A percentile compares a stretch with the other conserved stretches of the same genome.
phyloP scores from a whole-genome alignment of 37 sponge, comb jelly and placozoan species.

The Axinella damicornis region DNA sequence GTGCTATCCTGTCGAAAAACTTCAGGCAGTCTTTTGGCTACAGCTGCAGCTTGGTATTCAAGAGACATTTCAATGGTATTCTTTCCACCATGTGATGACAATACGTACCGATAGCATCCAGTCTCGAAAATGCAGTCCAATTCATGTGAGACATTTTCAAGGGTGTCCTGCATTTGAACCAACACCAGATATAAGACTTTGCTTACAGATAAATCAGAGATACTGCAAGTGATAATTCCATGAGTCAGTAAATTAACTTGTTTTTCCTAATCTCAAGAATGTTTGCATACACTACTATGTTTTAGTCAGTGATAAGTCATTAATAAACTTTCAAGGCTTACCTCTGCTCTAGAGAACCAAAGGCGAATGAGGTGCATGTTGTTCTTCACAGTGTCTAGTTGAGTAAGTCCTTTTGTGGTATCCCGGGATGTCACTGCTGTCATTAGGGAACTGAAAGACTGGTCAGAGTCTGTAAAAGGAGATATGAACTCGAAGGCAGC shows the following conservation, averaged over 20 bases:
- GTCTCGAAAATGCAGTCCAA: conserved; percentile 61
- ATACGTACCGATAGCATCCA: conserved; percentile 55
- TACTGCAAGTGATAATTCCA: no score
- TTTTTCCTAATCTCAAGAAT: no score
- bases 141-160: conserved; percentile 60
- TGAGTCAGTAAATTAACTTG: no score
- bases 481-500: conserved; percentile 52
- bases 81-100: not conserved
- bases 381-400: conserved; percentile 78
- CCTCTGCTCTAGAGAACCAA: conserved; percentile 83
- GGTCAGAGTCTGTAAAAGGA: conserved; percentile 59
- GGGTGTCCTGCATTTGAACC: conserved; percentile 47
- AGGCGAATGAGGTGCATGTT: conserved; percentile 78
- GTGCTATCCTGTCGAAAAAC: no score
- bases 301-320: no score
- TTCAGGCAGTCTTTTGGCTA: no score
- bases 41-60: not conserved
- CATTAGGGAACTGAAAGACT: conserved; percentile 59
- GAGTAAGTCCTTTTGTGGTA: conserved; percentile 42
- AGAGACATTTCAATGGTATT: not conserved
- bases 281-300: no score
- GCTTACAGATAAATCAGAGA: no score
- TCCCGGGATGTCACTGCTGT: conserved; percentile 7
- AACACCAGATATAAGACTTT: no score
- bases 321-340: no score